phyloP scores from a whole-genome alignment of 2,888 invertebrate species.

The Calliscelio sp. region DNA sequence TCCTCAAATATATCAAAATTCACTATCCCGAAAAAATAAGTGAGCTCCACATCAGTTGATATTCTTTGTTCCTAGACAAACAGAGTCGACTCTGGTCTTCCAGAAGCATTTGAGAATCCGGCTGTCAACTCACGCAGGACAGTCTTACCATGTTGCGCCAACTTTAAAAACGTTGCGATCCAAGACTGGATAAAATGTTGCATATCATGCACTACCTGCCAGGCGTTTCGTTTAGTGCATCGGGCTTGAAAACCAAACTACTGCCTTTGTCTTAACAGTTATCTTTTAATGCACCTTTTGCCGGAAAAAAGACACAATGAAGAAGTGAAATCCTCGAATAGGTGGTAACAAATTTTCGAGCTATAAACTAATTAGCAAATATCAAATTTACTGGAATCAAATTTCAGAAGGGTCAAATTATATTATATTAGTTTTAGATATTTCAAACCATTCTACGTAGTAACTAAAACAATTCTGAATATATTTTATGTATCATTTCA shows the following conservation, averaged over 20 bases:
- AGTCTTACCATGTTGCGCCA: slow-evolving; percentile 75
- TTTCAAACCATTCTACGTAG: too few relatives aligned
- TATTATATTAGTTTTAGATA: too few relatives aligned
- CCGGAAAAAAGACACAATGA: slow-evolving; percentile 8
- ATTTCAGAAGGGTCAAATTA: too few relatives aligned
- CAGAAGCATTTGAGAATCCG: slow-evolving; percentile 52
- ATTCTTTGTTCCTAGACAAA: slow-evolving; percentile 82
- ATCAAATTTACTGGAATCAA: too few relatives aligned
- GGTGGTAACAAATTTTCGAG: too few relatives aligned
- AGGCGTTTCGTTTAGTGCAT: slow-evolving; percentile 73
- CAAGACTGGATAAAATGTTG: slow-evolving; percentile 83
- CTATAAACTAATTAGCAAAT: too few relatives aligned
- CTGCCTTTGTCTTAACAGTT: slow-evolving; percentile 75
- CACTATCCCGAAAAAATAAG: slow-evolving; percentile 77
- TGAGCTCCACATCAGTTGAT: slow-evolving; percentile 78
- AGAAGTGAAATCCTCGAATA: neutral
- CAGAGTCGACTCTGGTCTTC: slow-evolving; percentile 78
- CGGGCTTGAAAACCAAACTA: slow-evolving; percentile 62
- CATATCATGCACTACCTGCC: slow-evolving; percentile 86
- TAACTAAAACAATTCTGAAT: too few relatives aligned
- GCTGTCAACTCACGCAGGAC: slow-evolving; percentile 61
- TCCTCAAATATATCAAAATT: slow-evolving; percentile 82
- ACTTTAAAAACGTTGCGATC: slow-evolving; percentile 77
- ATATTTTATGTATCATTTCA: too few relatives aligned
- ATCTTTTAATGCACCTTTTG: slow-evolving; percentile 66